These are phyloP conservation scores for Lutjanus argentimaculatus DNA, from an alignment of 2,797 vertebrate genomes.

Conservation along the genomic window DNA sequence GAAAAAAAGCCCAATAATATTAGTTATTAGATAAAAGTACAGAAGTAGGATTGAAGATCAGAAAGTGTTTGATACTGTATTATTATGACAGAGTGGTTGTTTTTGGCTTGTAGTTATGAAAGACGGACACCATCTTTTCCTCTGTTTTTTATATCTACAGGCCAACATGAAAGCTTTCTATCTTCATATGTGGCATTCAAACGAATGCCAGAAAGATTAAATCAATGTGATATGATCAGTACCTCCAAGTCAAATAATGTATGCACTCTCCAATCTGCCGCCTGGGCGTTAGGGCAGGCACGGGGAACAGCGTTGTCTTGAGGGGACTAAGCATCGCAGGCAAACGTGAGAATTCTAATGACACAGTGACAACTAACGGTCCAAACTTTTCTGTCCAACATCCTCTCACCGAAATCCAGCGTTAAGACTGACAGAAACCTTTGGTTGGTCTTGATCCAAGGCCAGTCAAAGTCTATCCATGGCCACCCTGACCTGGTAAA, in stretches of 20 bases:
- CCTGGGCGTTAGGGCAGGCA: constrained; percentile 73
- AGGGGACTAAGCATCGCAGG: constrained; percentile 86
- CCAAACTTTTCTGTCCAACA: constrained; percentile 66
- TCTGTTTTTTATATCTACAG: constrained; percentile 78
- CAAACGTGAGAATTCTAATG: constrained; percentile 89
- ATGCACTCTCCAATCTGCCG: constrained; percentile 71
- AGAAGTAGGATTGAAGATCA: constrained; percentile 23
- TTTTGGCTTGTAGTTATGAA: constrained; percentile 80
- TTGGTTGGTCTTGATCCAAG: constrained; percentile 76
- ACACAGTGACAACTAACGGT: constrained; percentile 72
- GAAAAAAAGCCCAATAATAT: constrained; percentile 42
- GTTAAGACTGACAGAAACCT: constrained; percentile 68
- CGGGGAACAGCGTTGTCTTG: constrained; percentile 86
- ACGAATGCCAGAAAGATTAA: neutral
- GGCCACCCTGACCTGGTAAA: constrained; percentile 66
- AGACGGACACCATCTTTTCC: constrained; percentile 56
- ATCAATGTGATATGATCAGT: neutral
- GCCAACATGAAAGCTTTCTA: constrained; percentile 64
- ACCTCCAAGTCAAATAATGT: constrained; percentile 17
- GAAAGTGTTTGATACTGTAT: constrained; percentile 10
- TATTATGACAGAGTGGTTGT: constrained; percentile 42
- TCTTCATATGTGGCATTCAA: constrained; percentile 15
- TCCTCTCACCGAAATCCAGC: constrained; percentile 70
- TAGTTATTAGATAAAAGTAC: constrained; percentile 15
- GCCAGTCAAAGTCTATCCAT: constrained; percentile 76